phyloP scores from a whole-genome alignment of 2,797 vertebrate species.

The Stomatorhinus walkeri region DNA sequence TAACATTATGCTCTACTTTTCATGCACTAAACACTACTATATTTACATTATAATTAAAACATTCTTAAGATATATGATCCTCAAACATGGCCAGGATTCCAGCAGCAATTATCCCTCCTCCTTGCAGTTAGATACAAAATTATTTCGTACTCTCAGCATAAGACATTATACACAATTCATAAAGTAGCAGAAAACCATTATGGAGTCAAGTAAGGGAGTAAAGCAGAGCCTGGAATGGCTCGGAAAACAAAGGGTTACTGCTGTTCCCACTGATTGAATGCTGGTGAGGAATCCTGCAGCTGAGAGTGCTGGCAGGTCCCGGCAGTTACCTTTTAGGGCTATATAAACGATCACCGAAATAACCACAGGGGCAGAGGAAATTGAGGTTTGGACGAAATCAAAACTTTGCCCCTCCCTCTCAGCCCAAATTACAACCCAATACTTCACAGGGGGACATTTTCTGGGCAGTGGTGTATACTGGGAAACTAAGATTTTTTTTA shows the following conservation, averaged over 20 bases:
- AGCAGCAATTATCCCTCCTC: constrained; percentile 24
- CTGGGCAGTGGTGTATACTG: not conserved
- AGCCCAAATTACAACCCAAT: constrained; percentile 14
- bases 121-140: constrained; percentile 29
- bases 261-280: constrained; percentile 12
- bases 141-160: constrained; percentile 12
- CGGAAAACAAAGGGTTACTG: not conserved
- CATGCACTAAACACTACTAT: constrained; percentile 27
- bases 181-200: not conserved
- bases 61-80: constrained; percentile 15
- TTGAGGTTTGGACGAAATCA: constrained; percentile 17
- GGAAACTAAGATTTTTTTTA: not conserved
- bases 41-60: constrained; percentile 9
- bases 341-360: constrained; percentile 12
- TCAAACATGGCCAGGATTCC: constrained; percentile 16
- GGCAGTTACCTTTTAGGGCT: not conserved
- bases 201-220: not conserved
- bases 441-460: constrained; percentile 5
- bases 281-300: not conserved
- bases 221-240: not conserved
- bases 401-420: constrained; percentile 18
- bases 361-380: constrained; percentile 6
- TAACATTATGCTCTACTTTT: constrained; percentile 5
- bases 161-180: constrained; percentile 21
- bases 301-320: not conserved